Evolutionary conservation across 30 jellyfish, hydroid and myxozoan species (phyloP), one percentile per base, ranked within the genome.

Genomic region (Turritopsis rubra): DNA sequence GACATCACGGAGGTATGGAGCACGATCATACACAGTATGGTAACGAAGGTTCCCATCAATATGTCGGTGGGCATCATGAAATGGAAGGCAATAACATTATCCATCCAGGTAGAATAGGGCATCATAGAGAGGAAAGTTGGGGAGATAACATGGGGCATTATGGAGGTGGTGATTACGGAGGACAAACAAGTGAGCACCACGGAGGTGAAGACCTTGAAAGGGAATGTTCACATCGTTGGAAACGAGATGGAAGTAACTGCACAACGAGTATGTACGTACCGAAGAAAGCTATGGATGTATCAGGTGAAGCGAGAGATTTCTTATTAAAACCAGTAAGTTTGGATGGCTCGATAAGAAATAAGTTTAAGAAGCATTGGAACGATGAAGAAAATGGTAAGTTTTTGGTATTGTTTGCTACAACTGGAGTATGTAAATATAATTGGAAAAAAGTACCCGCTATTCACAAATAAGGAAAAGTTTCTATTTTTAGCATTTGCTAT

Each of bases 361-460:
- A 26, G 21, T 74, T 24, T 29, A 18, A 74, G 21, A 74, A 74
- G 21, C 82, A 74, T 74, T 74, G 82, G 82, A 41, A 74, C n/a
- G 82, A 74, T 23, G 82, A 74, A 16, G 82, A 74, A 74, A 29
- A 74, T 1, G 82, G 82, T 74, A 74, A 74, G 73, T 19, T 21
- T 20, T 72, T 72, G 30, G 21, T 18, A 18, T 72, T 72, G 73
- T 60, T n/a, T n/a, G n/a, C n/a, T n/a, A n/a, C n/a, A n/a, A n/a
- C n/a, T n/a, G n/a, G n/a, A n/a, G n/a, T n/a, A n/a, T n/a, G n/a
- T n/a, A n/a, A n/a, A n/a, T n/a, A n/a, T n/a, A n/a, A n/a, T n/a
- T n/a, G n/a, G n/a, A n/a, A n/a, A n/a, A n/a, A n/a, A n/a, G n/a
- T n/a, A n/a, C n/a, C n/a, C n/a, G n/a, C n/a, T n/a, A n/a, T n/a